phyloP scores from a whole-genome alignment of 2,888 invertebrate genomes.

The Perizoma affinitatum region DNA sequence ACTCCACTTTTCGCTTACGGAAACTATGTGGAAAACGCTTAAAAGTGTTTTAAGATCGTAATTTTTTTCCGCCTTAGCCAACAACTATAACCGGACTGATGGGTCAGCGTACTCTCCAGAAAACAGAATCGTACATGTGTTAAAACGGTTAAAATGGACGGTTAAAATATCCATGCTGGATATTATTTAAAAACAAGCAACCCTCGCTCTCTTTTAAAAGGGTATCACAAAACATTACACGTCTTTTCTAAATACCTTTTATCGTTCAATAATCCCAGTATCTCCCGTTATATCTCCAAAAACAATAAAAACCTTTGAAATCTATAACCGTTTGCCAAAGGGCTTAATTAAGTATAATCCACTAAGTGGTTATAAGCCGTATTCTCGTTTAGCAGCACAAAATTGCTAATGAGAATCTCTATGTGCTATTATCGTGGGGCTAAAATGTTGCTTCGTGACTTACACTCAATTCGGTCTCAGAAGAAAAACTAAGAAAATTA shows the following conservation, averaged over 20 bases:
- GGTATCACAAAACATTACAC: slow-evolving; percentile 6
- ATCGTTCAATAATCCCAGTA: slow-evolving; percentile 16
- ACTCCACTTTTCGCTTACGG: too few species aligned
- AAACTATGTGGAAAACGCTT: too few species aligned
- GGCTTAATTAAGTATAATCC: slow-evolving; percentile 44
- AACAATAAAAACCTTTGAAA: slow-evolving; percentile 43
- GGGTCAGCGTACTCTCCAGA: too few species aligned
- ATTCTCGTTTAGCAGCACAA: slow-evolving; percentile 52
- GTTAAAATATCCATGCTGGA: too few species aligned
- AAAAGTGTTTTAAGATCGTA: too few species aligned
- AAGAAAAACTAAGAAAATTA: too few species aligned
- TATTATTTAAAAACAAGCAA: too few species aligned
- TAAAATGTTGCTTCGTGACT: slow-evolving; percentile 44
- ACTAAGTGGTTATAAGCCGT: slow-evolving; percentile 52
- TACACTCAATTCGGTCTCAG: too few species aligned
- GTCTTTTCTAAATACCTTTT: slow-evolving; percentile 14
- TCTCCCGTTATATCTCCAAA: slow-evolving; percentile 21
- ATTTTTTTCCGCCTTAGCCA: too few species aligned
- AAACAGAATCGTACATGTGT: too few species aligned
- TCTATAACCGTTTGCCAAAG: slow-evolving; percentile 41
- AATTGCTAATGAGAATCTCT: slow-evolving; percentile 62
- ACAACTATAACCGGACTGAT: too few species aligned
- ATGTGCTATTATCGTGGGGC: slow-evolving; percentile 45
- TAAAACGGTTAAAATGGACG: too few species aligned
- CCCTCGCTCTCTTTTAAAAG: slow-evolving; percentile 1